Conservation (phyloP, 2,797 vertebrate genomes). For the Anisognathus igniventris region DNA sequence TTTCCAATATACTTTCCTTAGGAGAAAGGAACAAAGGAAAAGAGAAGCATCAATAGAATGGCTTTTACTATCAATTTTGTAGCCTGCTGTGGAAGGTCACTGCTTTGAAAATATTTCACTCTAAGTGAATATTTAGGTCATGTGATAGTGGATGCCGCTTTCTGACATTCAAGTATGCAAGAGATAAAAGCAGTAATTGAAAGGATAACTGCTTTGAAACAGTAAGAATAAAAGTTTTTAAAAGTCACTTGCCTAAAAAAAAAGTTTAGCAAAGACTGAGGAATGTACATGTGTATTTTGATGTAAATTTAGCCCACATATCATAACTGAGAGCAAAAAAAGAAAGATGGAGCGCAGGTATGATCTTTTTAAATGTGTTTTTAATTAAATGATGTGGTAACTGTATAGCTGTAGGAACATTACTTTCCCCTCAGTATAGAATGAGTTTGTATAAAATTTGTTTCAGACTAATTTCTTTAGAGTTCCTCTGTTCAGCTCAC, state of each 20-base stretch:
- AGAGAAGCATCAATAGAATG: constrained; percentile 49
- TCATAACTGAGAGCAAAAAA: background rate
- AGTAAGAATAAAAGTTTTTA: constrained; percentile 50
- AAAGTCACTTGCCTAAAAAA: constrained; percentile 37
- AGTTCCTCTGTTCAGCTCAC: background rate
- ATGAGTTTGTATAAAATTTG: background rate
- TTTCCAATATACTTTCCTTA: constrained; percentile 61
- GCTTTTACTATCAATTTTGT: constrained; percentile 56
- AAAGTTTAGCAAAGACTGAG: constrained; percentile 36
- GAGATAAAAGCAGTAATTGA: constrained; percentile 36
- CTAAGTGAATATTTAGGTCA: constrained; percentile 48
- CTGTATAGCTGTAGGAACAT: background rate
- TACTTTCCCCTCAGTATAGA: background rate
- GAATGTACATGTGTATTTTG: constrained; percentile 5
- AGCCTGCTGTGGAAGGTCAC: constrained; percentile 52
- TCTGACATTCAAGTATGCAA: constrained; percentile 41
- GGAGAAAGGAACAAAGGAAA: constrained; percentile 62
- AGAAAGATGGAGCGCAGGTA: background rate
- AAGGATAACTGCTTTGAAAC: constrained; percentile 47
- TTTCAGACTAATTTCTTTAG: background rate
- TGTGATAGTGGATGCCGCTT: constrained; percentile 43
- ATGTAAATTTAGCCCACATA: constrained; percentile 49
- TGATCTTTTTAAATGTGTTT: background rate
- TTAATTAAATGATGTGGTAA: background rate
- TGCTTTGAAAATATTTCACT: constrained; percentile 63